Base-by-base conservation (phyloP, 2,113 vertebrate species). In the Thamnophis sirtalis region DNA sequence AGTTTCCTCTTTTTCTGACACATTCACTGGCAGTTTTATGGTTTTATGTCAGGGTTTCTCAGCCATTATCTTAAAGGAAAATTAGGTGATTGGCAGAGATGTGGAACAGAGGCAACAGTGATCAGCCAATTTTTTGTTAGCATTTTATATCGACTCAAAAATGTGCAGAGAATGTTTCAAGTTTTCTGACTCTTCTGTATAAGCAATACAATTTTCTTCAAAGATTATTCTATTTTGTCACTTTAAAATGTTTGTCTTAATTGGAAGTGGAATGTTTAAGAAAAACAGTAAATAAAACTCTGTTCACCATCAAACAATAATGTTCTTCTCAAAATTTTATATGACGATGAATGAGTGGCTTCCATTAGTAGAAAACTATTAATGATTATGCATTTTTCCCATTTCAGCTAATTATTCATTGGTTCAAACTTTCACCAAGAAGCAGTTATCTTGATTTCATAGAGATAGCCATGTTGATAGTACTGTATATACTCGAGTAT, bases 391-490 rank as follows among this genome's bases (percentile, higher is more conserved):
- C 43, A 21, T 90, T 89, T 92, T 93, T 89, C 89, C 58, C 84
- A 84, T 55, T 55, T 86, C 88, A 92, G 86, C 91, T 91, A 93
- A 90, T 85, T 93, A 93, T 33, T 91, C 84, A 60, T 86, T 94
- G 68, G 86, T 87, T 94, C 93, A 93, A 93, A 89, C 90, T 91
- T 92, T 91, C 90, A 92, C 90, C 43, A 95, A 93, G 92, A 85
- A 92, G 85, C 94, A 93, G 86, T 68, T 91, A 91, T 94, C 90
- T 54, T 91, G 58, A 86, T 43, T 48, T 94, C 92, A 92, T 80
- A 91, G 87, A 90, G 63, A 91, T 92, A 73, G 89, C 88, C 91
- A 89, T 91, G 24, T 89, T 89, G 56, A 15, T 63, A 89, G 9
- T n/a, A n/a, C n/a, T n/a, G n/a, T n/a, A n/a, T n/a, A n/a, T n/a